These are phyloP conservation scores for Zaprionus nigranus DNA, from an alignment of 1,140 invertebrate species.

Conservation along the genomic window DNA sequence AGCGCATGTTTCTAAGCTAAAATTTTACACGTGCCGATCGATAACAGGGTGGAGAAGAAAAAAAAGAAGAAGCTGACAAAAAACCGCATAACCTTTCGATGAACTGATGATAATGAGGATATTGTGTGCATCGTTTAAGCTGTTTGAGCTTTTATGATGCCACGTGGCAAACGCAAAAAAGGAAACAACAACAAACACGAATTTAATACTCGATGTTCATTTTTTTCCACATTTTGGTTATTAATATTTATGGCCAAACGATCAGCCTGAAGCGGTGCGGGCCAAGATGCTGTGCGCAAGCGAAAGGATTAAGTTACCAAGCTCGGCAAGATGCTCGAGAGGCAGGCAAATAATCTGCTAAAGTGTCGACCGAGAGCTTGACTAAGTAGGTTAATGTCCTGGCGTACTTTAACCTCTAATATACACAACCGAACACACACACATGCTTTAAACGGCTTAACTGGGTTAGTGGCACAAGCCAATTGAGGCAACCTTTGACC, in stretches of 20 bases:
- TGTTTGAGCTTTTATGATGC: constrained; percentile 44
- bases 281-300: constrained; percentile 41
- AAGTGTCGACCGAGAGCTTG: constrained; percentile 23
- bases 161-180: constrained; percentile 30
- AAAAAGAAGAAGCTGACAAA: not conserved
- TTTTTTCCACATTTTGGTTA: constrained; percentile 20
- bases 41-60: constrained; percentile 5
- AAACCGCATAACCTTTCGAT: constrained; percentile 27
- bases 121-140: constrained; percentile 21
- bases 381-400: constrained; percentile 71
- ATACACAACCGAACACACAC: constrained; percentile 12
- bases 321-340: constrained; percentile 11
- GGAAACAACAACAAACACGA: constrained; percentile 20
- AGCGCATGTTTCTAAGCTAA: not conserved
- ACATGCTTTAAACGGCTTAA: constrained; percentile 25
- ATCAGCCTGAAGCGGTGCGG: constrained; percentile 29
- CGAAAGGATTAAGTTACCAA: constrained; percentile 73
- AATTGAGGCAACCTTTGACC: constrained; percentile 47
- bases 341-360: constrained; percentile 27
- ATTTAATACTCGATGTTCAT: constrained; percentile 61
- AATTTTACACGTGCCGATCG: constrained; percentile 34
- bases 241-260: constrained; percentile 45
- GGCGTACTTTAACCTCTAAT: constrained; percentile 67
- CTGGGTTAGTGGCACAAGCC: constrained; percentile 71
- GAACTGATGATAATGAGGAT: constrained; percentile 34